A percentile compares a stretch with the other conserved stretches of the same genome.
Evolutionary conservation across 2,797 vertebrate species (phyloP).

Genomic region (Sparidentex hasta): DNA sequence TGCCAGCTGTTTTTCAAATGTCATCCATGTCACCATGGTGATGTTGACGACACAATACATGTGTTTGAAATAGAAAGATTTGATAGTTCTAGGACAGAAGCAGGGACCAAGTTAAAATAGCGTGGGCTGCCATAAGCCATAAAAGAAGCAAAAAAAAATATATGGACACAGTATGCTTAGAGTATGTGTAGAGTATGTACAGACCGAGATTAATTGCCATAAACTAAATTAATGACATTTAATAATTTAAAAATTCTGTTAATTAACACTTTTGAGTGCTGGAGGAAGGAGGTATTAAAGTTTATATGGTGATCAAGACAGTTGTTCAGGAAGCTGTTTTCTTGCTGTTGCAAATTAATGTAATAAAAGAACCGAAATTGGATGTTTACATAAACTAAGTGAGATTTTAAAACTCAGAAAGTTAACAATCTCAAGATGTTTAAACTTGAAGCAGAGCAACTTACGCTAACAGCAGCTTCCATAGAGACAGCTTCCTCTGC

Average conservation of each 20-base stretch:
- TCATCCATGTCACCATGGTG: slow-evolving; percentile 61
- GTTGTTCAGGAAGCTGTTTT: not conserved
- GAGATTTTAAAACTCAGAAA: not conserved
- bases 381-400: not conserved
- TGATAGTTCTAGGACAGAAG: not conserved
- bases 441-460: slow-evolving; percentile 16
- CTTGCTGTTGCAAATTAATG: not conserved
- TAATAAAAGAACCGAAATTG: not conserved
- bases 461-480: slow-evolving; percentile 67
- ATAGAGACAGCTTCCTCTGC: slow-evolving; percentile 56
- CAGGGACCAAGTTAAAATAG: slow-evolving; percentile 18
- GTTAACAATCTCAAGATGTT: not conserved
- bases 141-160: slow-evolving; percentile 7
- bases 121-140: not conserved
- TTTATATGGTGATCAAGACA: not conserved
- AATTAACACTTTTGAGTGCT: not conserved
- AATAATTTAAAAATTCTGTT: not conserved
- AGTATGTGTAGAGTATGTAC: not conserved
- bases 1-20: slow-evolving; percentile 64
- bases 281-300: not conserved
- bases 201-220: not conserved
- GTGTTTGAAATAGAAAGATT: slow-evolving; percentile 18
- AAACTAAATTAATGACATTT: not conserved
- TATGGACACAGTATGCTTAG: not conserved
- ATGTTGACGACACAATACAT: slow-evolving; percentile 36